Base-by-base conservation (phyloP, 2,797 vertebrate genomes). In the Oceanodroma leucorhoa region DNA sequence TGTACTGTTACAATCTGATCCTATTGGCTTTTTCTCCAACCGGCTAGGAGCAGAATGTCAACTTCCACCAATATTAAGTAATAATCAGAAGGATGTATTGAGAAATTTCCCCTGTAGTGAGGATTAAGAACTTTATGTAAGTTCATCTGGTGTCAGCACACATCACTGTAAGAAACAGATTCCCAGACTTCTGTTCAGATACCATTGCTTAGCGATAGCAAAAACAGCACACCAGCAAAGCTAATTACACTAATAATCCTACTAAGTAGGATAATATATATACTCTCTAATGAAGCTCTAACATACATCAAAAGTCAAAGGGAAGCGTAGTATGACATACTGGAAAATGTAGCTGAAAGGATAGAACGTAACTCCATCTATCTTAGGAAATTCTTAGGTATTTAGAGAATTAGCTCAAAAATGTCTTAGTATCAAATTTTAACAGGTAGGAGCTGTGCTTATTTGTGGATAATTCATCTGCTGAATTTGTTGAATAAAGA, bases 211-310 rank as follows among this genome's bases (percentile, higher is more conserved):
- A 96, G 73, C 1, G 4, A 89, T 51, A 96, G 93, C 72, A 94
- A 95, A 92, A 95, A 57, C 61, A 92, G 23, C 58, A 65, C 54
- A 93, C 54, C 62, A 88, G 83, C 78, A 95, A 96, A 83, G 80
- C 65, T 97, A 96, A 97, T 98, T 95, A 94, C 66, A 94, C 89
- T 80, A 93, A 87, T 94, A 97, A 97, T 96, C 81, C 71, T 58
- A 66, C 71, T 84, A 93, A 90, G 48, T 38, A 89, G 32, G 50
- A 90, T 92, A 45, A 91, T 91, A 89, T 76, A 92, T 94, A 95
- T 89, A 79, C 7, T 94, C 16, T 18, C 22, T 79, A 90, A 81
- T 75, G 90, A 96, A 97, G 60, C 41, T 95, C 30, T 89, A 83
- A 77, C 11, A 60, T 76, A 54, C 41, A 66, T 90, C 60, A 96